These are phyloP conservation scores for Brienomyrus brachyistius DNA, from an alignment of 2,113 vertebrate species.

Conservation along the genomic window DNA sequence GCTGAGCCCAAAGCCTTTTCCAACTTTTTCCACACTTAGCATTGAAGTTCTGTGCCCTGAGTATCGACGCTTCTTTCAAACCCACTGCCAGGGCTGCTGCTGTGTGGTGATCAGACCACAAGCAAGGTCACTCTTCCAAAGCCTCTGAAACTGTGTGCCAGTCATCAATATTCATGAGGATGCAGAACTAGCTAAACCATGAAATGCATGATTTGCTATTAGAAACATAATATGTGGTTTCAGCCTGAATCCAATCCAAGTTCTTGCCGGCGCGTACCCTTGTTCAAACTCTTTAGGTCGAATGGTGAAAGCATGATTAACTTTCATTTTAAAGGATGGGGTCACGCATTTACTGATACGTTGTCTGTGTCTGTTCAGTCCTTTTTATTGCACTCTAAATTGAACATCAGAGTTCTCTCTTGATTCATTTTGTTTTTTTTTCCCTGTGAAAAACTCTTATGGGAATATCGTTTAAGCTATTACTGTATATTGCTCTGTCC, in stretches of 20 bases:
- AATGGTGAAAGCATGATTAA: not conserved
- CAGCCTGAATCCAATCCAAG: not conserved
- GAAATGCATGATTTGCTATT: not conserved
- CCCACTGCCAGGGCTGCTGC: not conserved
- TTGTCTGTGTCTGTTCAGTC: not conserved
- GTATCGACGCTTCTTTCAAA: not conserved
- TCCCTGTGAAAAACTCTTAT: not conserved
- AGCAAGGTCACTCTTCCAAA: not conserved
- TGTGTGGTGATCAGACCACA: not conserved
- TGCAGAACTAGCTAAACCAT: not conserved
- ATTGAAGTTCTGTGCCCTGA: not conserved
- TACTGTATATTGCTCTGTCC: conserved; percentile 3
- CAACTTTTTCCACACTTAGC: not conserved
- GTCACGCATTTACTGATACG: not conserved
- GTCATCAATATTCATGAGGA: conserved; percentile 1
- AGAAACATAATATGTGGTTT: not conserved
- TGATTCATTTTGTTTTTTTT: not conserved
- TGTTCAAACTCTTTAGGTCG: not conserved
- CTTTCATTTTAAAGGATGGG: not conserved
- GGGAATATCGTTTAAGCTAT: conserved; percentile 5
- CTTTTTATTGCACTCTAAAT: conserved; percentile 7
- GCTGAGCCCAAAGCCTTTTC: not conserved
- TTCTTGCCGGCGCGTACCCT: not conserved
- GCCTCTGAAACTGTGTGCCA: not conserved
- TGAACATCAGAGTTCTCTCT: not conserved